Percentiles rank a stretch among this genome's conserved stretches.
phyloP scores from a whole-genome alignment of 2,113 vertebrate genomes.

The Pluvialis apricaria region DNA sequence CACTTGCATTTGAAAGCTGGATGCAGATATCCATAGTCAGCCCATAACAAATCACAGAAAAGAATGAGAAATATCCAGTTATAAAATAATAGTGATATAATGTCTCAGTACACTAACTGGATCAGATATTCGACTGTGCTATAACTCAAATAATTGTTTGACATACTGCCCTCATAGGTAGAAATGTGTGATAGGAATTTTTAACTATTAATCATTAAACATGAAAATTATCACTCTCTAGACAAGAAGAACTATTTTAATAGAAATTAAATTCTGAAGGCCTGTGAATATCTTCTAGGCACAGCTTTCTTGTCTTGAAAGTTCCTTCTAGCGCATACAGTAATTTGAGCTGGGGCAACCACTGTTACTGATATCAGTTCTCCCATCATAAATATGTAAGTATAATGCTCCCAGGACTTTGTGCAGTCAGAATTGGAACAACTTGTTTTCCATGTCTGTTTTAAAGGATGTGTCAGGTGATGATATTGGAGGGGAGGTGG shows the following conservation, averaged over 20 bases:
- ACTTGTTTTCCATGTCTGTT: background rate
- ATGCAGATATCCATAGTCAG: background rate
- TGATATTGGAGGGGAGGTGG: background rate
- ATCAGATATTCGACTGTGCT: background rate
- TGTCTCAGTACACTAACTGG: background rate
- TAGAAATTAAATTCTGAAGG: background rate
- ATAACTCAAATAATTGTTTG: background rate
- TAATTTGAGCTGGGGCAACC: fast-evolving
- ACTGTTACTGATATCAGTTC: background rate
- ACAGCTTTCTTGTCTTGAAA: background rate
- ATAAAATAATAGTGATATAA: background rate
- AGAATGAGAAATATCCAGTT: background rate
- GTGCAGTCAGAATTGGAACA: background rate
- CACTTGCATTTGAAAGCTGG: background rate
- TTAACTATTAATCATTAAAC: background rate
- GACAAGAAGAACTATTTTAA: background rate
- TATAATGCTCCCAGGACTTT: background rate
- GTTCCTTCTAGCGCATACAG: fast-evolving
- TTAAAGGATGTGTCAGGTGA: background rate
- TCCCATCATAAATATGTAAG: background rate
- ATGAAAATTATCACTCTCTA: background rate
- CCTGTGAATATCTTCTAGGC: background rate
- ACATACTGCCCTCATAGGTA: background rate
- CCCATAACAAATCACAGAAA: background rate
- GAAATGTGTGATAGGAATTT: background rate